Conservation (phyloP, 2,797 vertebrate genomes). For the Naso thynnoides region DNA sequence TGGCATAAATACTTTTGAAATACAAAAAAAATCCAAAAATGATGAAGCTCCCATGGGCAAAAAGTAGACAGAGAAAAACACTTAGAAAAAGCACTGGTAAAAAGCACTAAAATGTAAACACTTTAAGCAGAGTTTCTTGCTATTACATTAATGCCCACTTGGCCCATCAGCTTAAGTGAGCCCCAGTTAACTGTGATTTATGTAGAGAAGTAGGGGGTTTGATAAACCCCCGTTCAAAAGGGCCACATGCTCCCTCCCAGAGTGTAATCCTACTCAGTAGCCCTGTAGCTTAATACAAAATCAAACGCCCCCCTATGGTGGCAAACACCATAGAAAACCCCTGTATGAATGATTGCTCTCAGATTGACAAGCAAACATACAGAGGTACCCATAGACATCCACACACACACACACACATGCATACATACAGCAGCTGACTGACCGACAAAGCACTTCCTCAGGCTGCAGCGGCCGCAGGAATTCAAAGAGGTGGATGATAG, state of each 20-base stretch:
- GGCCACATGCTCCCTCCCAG: slow-evolving; percentile 67
- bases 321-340: slow-evolving; percentile 45
- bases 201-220: slow-evolving; percentile 29
- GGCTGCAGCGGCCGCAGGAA: slow-evolving; percentile 31
- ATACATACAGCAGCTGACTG: slow-evolving; percentile 51
- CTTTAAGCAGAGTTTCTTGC: neutral
- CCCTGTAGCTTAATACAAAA: slow-evolving; percentile 62
- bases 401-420: slow-evolving; percentile 9
- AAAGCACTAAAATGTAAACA: neutral
- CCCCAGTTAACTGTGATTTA: slow-evolving; percentile 17
- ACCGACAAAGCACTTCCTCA: slow-evolving; percentile 27
- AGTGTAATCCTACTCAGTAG: slow-evolving; percentile 65
- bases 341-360: slow-evolving; percentile 49
- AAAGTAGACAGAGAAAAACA: neutral
- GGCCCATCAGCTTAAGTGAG: slow-evolving; percentile 23
- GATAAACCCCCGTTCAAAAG: slow-evolving; percentile 62
- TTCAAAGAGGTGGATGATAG: slow-evolving; percentile 28
- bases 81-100: neutral
- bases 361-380: slow-evolving; percentile 36
- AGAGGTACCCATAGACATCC: neutral
- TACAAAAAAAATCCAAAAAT: neutral
- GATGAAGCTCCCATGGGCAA: neutral
- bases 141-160: neutral
- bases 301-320: slow-evolving; percentile 59
- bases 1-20: neutral